Conservation (phyloP, 2,113 vertebrate species). For the Paralichthys olivaceus region DNA sequence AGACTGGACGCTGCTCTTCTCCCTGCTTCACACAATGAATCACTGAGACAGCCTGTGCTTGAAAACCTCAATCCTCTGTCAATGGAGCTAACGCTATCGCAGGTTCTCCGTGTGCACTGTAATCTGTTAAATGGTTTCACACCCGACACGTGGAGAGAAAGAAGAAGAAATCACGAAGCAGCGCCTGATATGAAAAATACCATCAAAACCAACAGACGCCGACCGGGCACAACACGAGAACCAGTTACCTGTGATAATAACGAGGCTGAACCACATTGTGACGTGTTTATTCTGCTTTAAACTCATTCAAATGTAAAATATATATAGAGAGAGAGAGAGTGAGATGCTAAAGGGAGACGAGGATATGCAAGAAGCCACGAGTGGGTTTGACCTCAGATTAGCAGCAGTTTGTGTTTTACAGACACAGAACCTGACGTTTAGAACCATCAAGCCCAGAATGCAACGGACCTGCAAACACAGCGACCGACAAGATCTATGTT, state of each 20-base stretch:
- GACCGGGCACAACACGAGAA: neutral
- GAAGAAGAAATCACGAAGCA: neutral
- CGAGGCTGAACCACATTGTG: neutral
- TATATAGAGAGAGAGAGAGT: neutral
- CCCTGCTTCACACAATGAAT: slow-evolving; percentile 74
- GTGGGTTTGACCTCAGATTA: slow-evolving; percentile 33
- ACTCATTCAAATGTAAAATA: neutral
- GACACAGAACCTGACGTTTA: neutral
- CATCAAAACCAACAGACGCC: neutral
- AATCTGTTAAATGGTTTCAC: slow-evolving; percentile 52
- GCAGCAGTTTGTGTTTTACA: neutral
- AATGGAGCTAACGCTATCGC: slow-evolving; percentile 70
- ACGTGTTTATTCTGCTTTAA: neutral
- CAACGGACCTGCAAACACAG: neutral
- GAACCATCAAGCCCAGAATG: neutral
- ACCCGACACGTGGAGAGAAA: slow-evolving; percentile 6
- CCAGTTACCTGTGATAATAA: neutral
- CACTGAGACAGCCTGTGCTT: slow-evolving; percentile 60
- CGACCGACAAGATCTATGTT: neutral
- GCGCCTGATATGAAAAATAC: slow-evolving; percentile 2
- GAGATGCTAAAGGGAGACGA: neutral
- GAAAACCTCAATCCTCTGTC: slow-evolving; percentile 67
- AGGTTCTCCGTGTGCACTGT: slow-evolving; percentile 46
- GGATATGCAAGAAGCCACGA: neutral
- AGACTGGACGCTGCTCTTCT: slow-evolving; percentile 62